These are phyloP conservation scores for Threskiornis aethiopicus DNA, from an alignment of 2,797 vertebrate genomes.

Conservation along the genomic window DNA sequence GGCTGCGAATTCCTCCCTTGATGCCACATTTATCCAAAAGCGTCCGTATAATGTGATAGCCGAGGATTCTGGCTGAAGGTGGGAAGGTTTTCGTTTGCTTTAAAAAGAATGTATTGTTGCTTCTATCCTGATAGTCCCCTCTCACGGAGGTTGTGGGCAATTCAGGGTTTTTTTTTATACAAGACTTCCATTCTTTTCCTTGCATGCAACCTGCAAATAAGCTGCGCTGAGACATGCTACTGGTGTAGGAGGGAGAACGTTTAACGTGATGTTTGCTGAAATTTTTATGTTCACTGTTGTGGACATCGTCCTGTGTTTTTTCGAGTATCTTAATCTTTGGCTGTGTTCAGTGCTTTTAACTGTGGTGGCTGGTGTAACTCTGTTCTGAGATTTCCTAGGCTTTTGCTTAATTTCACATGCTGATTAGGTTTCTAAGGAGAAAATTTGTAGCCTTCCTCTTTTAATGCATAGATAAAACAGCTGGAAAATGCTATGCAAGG, in stretches of 20 bases:
- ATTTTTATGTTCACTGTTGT: not conserved
- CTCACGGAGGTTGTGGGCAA: not conserved
- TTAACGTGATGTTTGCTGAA: not conserved
- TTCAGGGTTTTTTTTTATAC: not conserved
- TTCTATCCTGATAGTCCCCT: not conserved
- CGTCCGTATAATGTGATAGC: fast-evolving
- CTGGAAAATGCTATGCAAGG: not conserved
- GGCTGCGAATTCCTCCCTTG: not conserved
- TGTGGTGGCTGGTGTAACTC: not conserved
- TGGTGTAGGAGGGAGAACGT: not conserved
- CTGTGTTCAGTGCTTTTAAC: not conserved
- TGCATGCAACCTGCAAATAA: not conserved
- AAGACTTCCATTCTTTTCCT: not conserved
- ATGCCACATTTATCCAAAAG: not conserved
- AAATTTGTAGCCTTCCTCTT: not conserved
- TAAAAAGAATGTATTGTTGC: not conserved
- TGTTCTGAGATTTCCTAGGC: not conserved
- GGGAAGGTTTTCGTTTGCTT: not conserved
- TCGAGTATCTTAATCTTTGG: not conserved
- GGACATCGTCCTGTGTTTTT: not conserved
- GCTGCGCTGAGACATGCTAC: fast-evolving
- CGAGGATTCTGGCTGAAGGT: not conserved
- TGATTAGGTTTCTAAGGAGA: not conserved
- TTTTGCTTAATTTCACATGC: not conserved
- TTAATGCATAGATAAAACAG: not conserved